Base-by-base conservation (phyloP, 2,888 invertebrate genomes). In the Achlya flavicornis region DNA sequence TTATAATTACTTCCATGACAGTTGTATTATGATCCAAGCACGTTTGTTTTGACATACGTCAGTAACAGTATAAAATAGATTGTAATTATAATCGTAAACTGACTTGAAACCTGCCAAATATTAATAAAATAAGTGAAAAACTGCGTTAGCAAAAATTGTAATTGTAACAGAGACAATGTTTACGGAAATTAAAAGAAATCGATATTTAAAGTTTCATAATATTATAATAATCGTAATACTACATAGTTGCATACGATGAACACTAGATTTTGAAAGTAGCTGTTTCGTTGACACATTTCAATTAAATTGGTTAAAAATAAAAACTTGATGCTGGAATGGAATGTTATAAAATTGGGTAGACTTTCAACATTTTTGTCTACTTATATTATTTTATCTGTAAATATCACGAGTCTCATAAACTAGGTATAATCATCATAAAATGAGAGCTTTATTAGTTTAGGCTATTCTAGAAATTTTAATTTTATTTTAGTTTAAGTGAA, bases 381-480 rank as follows among this genome's bases (percentile, higher is more conserved):
- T 67, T 58, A 6, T 41, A 62, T 68, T 64, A 66, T 68, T 72
- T 71, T 72, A 75, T 80, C 72, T 74, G 80, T 77, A 75, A 67
- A 78, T 77, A 60, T 41, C 7, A 78, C 69, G 83, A 88, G 85
- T 86, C 84, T 86, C 85, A 76, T 76, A 65, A 79, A 76, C 76
- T 80, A 84, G 84, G 78, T 86, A 82, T 84, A 80, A 84, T 82
- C 81, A 83, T 82, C 79, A 80, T 88, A 82, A 85, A 84, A 84
- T 79, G 85, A 89, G 88, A 92, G 92, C 92, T 92, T 92, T 92
- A 92, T 88, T 92, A 92, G 90, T 84, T 78, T 90, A 89, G 83
- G 80, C 78, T 76, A 71, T 69, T 68, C 61, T 69, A 71, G 69
- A 70, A 63, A 63, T 66, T 66, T 63, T 61, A 61, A 61, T 63